Conservation (phyloP, 2,797 vertebrate genomes). For the Anas capensis region DNA sequence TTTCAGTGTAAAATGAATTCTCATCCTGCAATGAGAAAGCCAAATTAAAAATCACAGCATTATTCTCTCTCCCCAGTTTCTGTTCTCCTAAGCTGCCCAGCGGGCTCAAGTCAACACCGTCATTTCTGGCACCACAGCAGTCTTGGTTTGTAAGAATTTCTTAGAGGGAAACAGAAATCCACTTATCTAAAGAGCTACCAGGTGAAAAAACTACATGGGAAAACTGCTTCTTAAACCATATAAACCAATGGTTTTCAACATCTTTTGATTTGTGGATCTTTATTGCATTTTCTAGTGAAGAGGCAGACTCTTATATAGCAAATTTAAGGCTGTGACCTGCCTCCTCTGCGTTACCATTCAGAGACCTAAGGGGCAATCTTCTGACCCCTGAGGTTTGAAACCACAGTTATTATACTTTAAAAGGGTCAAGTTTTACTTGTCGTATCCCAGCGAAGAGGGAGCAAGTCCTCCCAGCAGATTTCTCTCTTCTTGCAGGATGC, state of each 20-base stretch:
- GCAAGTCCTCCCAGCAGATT: background rate
- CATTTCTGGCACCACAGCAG: background rate
- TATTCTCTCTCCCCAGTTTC: background rate
- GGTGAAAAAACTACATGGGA: background rate
- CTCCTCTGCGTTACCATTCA: background rate
- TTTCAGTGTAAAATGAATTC: background rate
- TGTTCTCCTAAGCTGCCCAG: background rate
- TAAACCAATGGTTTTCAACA: constrained; percentile 1
- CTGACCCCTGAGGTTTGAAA: background rate
- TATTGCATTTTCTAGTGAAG: background rate
- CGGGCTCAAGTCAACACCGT: background rate
- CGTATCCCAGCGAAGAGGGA: background rate
- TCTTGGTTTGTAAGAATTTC: constrained; percentile 25
- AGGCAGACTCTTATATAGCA: background rate
- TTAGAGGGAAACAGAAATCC: background rate
- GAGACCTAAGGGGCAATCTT: background rate
- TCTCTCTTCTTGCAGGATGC: background rate
- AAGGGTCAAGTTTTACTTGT: background rate
- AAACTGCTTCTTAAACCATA: background rate
- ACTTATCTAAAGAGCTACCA: background rate
- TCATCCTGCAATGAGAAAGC: background rate
- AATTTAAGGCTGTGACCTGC: background rate
- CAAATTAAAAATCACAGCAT: background rate
- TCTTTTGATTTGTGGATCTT: background rate
- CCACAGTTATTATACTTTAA: background rate